Evolutionary conservation across 2,797 vertebrate genomes (phyloP).

Genomic region (Leptoclinus maculatus): DNA sequence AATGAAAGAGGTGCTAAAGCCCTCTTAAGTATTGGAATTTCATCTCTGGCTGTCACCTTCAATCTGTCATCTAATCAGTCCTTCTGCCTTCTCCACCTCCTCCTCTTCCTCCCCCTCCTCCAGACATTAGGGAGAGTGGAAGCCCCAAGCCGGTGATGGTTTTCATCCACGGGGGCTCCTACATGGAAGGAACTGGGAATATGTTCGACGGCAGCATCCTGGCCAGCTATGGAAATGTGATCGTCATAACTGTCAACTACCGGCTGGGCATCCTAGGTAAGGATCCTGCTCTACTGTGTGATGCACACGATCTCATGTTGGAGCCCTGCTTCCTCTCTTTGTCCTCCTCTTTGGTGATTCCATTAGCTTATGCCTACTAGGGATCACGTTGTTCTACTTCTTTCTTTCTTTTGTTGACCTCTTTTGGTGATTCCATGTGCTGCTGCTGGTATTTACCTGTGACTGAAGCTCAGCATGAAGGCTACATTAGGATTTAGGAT

Average conservation of each 20-base stretch:
- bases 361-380: neutral
- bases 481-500: neutral
- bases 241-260: slow-evolving; percentile 99
- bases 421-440: neutral
- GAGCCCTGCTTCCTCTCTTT: neutral
- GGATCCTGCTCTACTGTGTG: slow-evolving; percentile 57
- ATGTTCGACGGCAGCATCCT: slow-evolving; percentile 99
- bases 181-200: slow-evolving; percentile 99
- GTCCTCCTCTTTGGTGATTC: neutral
- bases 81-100: slow-evolving; percentile 75
- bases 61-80: slow-evolving; percentile 76
- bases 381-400: neutral
- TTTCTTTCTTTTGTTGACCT: neutral
- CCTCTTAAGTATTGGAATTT: slow-evolving; percentile 66
- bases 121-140: slow-evolving; percentile 99
- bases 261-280: slow-evolving; percentile 98
- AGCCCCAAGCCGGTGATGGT: slow-evolving; percentile 99
- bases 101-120: slow-evolving; percentile 78
- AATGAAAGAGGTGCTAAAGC: slow-evolving; percentile 55
- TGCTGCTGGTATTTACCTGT: slow-evolving; percentile 8
- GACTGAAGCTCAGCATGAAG: neutral
- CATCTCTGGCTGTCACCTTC: slow-evolving; percentile 70
- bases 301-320: neutral
- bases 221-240: slow-evolving; percentile 99
- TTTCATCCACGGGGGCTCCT: slow-evolving; percentile 98